phyloP scores from a whole-genome alignment of 92 coral and sea anemone species.

The Porites cylindrica region DNA sequence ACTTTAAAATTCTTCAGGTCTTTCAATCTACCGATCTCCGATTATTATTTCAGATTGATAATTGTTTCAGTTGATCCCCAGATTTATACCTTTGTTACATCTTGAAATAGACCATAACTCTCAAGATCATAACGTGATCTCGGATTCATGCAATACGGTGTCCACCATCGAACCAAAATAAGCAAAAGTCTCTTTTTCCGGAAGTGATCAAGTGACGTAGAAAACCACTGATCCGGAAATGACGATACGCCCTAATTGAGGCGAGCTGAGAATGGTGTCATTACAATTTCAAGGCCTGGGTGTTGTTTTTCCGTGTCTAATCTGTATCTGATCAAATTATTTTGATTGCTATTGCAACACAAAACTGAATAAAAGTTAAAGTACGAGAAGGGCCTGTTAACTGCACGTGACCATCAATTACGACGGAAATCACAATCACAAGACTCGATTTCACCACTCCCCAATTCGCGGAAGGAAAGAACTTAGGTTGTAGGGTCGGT shows the following conservation, averaged over 20 bases:
- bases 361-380: not conserved
- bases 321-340: not conserved
- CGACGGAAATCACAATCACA: too few species aligned
- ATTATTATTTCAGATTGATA: not conserved
- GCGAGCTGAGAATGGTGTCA: not conserved
- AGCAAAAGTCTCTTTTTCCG: slow-evolving; percentile 8
- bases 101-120: slow-evolving; percentile 6
- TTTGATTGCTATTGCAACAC: not conserved
- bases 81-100: not conserved
- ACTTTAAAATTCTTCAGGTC: not conserved
- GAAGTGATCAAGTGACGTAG: not conserved
- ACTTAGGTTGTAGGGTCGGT: too few species aligned
- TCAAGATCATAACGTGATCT: slow-evolving; percentile 14
- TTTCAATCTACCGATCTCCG: not conserved
- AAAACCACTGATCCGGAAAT: slow-evolving; percentile 1
- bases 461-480: too few species aligned
- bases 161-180: slow-evolving; percentile 1
- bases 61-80: not conserved
- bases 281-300: not conserved
- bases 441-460: too few species aligned
- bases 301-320: not conserved
- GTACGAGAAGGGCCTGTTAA: not conserved
- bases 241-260: not conserved
- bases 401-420: not conserved
- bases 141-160: not conserved